These are phyloP conservation scores for Saccopteryx leptura DNA, from an alignment of 2,113 vertebrate species.

Conservation along the genomic window DNA sequence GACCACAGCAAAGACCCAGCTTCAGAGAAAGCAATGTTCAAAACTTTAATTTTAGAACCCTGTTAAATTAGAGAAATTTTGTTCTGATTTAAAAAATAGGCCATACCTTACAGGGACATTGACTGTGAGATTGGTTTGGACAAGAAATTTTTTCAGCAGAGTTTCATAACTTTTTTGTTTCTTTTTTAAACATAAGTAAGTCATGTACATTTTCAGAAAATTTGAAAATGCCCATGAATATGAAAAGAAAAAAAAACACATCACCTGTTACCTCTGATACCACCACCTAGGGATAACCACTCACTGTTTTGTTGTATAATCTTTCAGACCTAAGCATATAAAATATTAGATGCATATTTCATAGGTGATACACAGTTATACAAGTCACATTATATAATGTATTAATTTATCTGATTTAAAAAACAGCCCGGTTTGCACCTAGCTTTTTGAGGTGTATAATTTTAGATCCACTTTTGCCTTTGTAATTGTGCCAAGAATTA, in stretches of 20 bases:
- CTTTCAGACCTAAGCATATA: background rate
- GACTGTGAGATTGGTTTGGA: background rate
- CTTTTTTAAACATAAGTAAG: slow-evolving; percentile 33
- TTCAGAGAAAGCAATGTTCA: background rate
- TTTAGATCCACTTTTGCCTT: background rate
- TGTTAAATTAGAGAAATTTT: background rate
- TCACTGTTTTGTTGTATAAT: background rate
- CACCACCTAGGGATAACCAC: background rate
- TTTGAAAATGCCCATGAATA: background rate
- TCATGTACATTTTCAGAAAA: slow-evolving; percentile 20
- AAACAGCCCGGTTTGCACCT: background rate
- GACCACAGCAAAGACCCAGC: fast-evolving
- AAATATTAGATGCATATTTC: background rate
- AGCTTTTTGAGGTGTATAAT: background rate
- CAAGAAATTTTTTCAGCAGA: background rate
- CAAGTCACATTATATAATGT: background rate
- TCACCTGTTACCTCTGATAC: background rate
- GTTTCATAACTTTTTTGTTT: background rate
- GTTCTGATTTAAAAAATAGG: background rate
- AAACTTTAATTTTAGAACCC: background rate
- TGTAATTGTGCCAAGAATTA: background rate
- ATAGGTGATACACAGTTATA: background rate
- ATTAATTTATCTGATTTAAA: background rate
- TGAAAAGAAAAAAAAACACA: background rate
- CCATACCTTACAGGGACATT: background rate